Conservation (phyloP, 2,113 vertebrate genomes). For the Rissa tridactyla region DNA sequence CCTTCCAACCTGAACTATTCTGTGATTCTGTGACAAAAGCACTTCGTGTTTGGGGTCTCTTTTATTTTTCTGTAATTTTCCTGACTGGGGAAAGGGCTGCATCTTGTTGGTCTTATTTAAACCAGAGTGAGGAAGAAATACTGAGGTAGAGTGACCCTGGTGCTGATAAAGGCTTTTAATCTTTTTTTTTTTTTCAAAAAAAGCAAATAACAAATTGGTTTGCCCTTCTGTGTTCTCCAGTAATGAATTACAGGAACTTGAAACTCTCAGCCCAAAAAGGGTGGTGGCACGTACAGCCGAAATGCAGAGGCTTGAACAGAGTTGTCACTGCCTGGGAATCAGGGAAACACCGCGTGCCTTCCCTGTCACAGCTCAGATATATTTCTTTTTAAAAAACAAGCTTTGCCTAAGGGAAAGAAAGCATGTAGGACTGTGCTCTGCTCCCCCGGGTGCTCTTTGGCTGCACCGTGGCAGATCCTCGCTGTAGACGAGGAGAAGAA, state of each 20-base stretch:
- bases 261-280: not conserved
- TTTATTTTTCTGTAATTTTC: not conserved
- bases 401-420: not conserved
- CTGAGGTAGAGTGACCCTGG: not conserved
- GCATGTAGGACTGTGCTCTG: not conserved
- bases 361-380: not conserved
- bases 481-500: not conserved
- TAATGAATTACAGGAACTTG: not conserved
- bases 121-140: not conserved
- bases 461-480: not conserved
- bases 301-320: not conserved
- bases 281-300: not conserved
- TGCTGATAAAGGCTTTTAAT: not conserved
- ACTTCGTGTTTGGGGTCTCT: not conserved
- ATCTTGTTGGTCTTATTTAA: not conserved
- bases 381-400: not conserved
- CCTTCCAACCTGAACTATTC: no score
- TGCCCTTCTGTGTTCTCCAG: not conserved
- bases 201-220: not conserved
- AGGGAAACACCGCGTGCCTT: rapidly evolving
- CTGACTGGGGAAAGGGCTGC: not conserved
- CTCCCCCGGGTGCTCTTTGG: not conserved
- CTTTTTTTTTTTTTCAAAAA: not conserved
- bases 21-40: not conserved
- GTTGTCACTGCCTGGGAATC: not conserved